Conservation (phyloP, 2,797 vertebrate species). For the Chelonia mydas region DNA sequence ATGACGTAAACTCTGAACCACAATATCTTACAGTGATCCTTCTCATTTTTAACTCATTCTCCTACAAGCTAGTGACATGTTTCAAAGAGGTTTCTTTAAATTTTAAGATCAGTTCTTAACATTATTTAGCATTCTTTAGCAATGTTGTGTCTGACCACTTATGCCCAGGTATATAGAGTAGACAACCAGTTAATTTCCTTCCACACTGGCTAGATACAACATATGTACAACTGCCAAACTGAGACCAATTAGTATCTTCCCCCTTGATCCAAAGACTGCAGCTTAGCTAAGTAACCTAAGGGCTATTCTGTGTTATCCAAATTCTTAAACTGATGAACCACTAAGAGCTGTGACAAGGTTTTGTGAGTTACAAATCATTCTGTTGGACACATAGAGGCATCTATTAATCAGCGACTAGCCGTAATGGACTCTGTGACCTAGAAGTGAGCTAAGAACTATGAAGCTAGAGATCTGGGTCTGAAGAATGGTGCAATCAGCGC, state of each 20-base stretch:
- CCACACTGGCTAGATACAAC: neutral
- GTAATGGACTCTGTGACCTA: neutral
- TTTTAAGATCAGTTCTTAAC: neutral
- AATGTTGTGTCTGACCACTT: neutral
- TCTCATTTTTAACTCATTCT: neutral
- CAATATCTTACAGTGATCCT: neutral
- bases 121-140: neutral
- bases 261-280: neutral
- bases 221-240: neutral
- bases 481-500: slow-evolving; percentile 34
- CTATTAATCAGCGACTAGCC: slow-evolving; percentile 9
- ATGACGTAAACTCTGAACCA: slow-evolving; percentile 21
- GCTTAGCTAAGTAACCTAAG: slow-evolving; percentile 17
- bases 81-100: neutral
- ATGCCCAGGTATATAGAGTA: neutral
- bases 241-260: neutral
- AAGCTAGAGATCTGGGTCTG: neutral
- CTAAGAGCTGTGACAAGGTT: neutral
- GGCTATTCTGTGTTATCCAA: neutral
- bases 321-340: neutral
- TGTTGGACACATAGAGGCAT: slow-evolving; percentile 7
- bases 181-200: neutral
- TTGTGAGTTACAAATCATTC: neutral
- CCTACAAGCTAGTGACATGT: fast-evolving
- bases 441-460: neutral